Base-by-base conservation (phyloP, 2,113 vertebrate genomes). In the Clinocottus analis region DNA sequence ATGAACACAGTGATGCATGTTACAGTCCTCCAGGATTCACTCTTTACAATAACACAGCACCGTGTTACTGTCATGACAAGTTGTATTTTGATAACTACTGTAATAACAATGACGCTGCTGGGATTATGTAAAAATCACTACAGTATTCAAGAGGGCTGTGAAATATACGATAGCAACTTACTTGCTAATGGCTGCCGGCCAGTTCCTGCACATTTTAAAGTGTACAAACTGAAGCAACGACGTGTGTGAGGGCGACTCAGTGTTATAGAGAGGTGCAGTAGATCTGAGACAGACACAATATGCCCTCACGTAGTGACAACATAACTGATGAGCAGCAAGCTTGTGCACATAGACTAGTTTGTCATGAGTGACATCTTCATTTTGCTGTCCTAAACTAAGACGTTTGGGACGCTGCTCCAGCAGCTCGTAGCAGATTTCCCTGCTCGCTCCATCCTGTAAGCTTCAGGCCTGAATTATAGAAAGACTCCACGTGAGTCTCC, bases 351-450 rank as follows among this genome's bases (percentile, higher is more conserved):
- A 60, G 75, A 79, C 75, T 29, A 87, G 89, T 94, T 94, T 92
- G 91, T 94, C 92, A 93, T 82, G 78, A 91, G 84, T 92, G 92
- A 93, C 92, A 90, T 93, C 92, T 94, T 93, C 87, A 93, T 93
- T 92, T 90, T 35, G 66, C 84, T 77, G 74, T 72, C 75, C 77
- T 82, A 89, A 92, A 89, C 74, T 60, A 69, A 91, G 87, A 89
- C 72, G 35, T 89, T 83, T 62, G 80, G 81, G 59, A 61, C n/a
- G 10, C 68, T 51, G 69, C 83, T 92, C 83, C 72, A 75, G 85
- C 79, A 14, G 74, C 75, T 75, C 72, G 45, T 12, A 68, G 56
- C 49, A 25, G 43, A 70, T 39, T 75, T 43, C 55, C 39, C 31
- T 27, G 25, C 68, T 25, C 65, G 13, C 61, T 62, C 60, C 16